These are phyloP conservation scores for Melipona quadrifasciata DNA, from an alignment of 1,140 invertebrate species.

Conservation along the genomic window DNA sequence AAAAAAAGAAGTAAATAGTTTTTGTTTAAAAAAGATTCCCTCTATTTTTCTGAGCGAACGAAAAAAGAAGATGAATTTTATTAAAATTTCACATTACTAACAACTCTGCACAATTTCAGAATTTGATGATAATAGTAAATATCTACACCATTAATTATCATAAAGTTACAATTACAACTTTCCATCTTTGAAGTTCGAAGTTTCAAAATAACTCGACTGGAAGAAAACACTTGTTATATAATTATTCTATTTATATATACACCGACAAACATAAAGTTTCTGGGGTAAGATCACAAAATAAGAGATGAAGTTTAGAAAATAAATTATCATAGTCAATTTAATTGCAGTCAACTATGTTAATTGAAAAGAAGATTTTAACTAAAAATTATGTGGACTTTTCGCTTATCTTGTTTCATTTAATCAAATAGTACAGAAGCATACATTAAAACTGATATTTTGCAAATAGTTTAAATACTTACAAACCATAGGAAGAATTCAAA, in stretches of 20 bases:
- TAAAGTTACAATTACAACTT: neutral
- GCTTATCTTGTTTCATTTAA: neutral
- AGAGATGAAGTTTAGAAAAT: too few species aligned
- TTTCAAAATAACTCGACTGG: too few species aligned
- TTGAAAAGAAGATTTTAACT: neutral
- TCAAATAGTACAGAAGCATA: neutral
- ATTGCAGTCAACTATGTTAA: neutral
- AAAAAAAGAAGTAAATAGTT: conserved; percentile 40
- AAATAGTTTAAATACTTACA: conserved; percentile 87
- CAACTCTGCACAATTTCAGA: too few species aligned
- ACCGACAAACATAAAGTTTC: too few species aligned
- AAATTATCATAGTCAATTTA: too few species aligned
- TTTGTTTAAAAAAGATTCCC: neutral
- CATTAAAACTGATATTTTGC: neutral
- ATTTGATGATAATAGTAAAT: neutral
- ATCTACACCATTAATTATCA: neutral
- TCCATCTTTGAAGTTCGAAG: too few species aligned
- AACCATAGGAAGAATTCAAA: conserved; percentile 97
- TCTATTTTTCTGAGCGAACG: neutral
- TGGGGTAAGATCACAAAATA: too few species aligned
- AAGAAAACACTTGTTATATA: too few species aligned
- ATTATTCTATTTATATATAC: too few species aligned
- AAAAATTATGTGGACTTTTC: neutral
- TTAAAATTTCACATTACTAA: neutral
- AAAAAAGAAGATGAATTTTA: neutral